Evolutionary conservation across 2,888 invertebrate genomes (phyloP), one percentile per base, ranked within the genome.

Genomic region (Apeira syringaria): DNA sequence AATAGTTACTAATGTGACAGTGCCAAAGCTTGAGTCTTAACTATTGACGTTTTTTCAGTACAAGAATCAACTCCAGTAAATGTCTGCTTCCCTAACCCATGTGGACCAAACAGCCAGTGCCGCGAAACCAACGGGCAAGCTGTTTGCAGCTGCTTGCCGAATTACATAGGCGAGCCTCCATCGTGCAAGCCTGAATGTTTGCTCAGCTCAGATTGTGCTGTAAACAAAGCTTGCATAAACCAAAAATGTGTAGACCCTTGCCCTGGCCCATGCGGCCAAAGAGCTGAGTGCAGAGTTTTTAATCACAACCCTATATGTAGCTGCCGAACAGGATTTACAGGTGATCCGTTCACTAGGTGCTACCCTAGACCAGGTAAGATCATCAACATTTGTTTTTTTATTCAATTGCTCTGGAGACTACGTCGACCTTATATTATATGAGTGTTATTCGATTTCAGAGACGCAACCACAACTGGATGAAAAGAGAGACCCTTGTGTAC

Each of bases 231-330:
- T 9, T 94, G 94, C 67, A 73, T 93, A 28, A 93, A 93, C 65
- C 92, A 93, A 62, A 94, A 94, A 78, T 95, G 95, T 73, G 70
- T 89, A 2, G 93, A 94, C 69, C 95, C 95, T 35, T 95, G 95
- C 56, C 92, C 92, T 12, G 93, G 93, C 18, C 91, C 93, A 10
- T 96, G 95, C 68, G 95, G 95, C 7, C 84, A 92, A 53, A 92
- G 93, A 63, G 91, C 95, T 18, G 90, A 92, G 50, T 95, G 95
- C 69, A 91, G 92, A 68, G 94, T 94, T 4, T 92, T 93, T 47
- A 93, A 94, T 69, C 94, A 94, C 67, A 93, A 93, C 67, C 93
- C 94, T 1, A 93, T 94, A 56, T 94, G 94, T 65, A 92, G 91
- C 60, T 95, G 95, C 70, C 81, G 89, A 40, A 70, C 81, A 34